phyloP scores from a whole-genome alignment of 2,113 vertebrate genomes.

The Salvelinus sp. region DNA sequence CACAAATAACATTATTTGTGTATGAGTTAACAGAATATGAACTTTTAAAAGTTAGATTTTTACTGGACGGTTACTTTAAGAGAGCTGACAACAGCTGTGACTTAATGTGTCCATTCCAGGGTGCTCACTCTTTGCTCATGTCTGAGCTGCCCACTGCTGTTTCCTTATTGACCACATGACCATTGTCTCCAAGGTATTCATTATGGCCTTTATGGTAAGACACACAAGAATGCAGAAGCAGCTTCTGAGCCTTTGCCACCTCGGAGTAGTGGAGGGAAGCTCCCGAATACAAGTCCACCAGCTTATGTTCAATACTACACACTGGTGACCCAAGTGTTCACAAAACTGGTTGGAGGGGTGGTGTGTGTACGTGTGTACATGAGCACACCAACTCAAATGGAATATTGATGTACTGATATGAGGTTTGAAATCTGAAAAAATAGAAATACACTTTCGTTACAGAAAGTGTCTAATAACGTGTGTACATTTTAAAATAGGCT shows the following conservation, averaged over 20 bases:
- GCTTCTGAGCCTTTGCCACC: conserved; percentile 57
- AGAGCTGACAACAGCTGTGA: conserved; percentile 69
- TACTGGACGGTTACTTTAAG: conserved; percentile 13
- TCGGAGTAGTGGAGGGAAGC: conserved; percentile 60
- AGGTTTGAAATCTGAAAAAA: conserved; percentile 32
- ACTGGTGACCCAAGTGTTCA: conserved; percentile 18
- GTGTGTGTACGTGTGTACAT: background rate
- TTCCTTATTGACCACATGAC: conserved; percentile 72
- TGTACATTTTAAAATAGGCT: no score
- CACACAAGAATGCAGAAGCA: conserved; percentile 66
- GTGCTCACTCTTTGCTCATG: conserved; percentile 60
- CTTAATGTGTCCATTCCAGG: conserved; percentile 69
- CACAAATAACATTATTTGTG: no score
- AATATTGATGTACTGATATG: background rate
- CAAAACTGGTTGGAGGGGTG: background rate
- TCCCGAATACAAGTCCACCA: conserved; percentile 59
- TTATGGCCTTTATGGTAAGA: conserved; percentile 69
- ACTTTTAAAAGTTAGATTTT: no score
- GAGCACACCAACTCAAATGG: background rate
- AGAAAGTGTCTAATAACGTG: no score
- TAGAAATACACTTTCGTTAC: conserved; percentile 3
- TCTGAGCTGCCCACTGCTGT: conserved; percentile 62
- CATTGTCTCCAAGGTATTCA: conserved; percentile 67
- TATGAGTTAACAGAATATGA: no score
- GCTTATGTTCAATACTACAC: conserved; percentile 69